Conservation (phyloP, 2,797 vertebrate species). For the Hydrophis major region DNA sequence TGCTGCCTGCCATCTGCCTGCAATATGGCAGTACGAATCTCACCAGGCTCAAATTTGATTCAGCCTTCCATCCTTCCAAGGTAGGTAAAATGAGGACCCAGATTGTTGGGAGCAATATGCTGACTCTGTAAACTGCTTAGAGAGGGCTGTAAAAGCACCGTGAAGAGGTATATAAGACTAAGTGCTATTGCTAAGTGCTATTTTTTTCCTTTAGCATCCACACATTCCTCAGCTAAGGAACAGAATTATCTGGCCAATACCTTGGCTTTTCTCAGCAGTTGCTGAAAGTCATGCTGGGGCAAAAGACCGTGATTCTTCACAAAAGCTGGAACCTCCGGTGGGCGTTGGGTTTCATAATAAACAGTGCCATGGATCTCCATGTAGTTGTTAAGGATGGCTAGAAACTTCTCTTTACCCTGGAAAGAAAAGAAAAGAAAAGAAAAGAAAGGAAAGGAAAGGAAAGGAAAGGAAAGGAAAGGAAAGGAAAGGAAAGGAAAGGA, state of each 20-base stretch:
- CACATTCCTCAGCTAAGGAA: neutral
- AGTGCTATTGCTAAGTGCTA: neutral
- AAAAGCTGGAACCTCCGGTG: conserved; percentile 90
- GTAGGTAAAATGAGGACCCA: too few relatives aligned
- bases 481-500: neutral
- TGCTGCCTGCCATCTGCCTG: too few relatives aligned
- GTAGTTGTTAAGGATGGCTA: conserved; percentile 86
- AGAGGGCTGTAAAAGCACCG: too few relatives aligned
- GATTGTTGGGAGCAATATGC: too few relatives aligned
- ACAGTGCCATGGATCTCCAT: conserved; percentile 98
- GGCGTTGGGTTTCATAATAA: conserved; percentile 91
- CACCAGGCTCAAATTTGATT: too few relatives aligned
- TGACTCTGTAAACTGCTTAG: too few relatives aligned
- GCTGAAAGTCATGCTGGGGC: conserved; percentile 93
- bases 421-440: neutral
- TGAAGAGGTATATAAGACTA: too few relatives aligned
- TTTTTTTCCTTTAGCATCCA: neutral
- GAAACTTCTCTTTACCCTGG: conserved; percentile 91
- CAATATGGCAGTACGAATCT: too few relatives aligned
- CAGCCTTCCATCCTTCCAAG: too few relatives aligned
- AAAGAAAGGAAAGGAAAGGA: too few relatives aligned
- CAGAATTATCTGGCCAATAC: conserved; percentile 59
- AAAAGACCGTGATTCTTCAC: conserved; percentile 97
- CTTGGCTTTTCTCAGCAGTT: conserved; percentile 92
- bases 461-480: neutral